Evolutionary conservation across 2,888 invertebrate species (phyloP).

Genomic region (Tipula vernalis): DNA sequence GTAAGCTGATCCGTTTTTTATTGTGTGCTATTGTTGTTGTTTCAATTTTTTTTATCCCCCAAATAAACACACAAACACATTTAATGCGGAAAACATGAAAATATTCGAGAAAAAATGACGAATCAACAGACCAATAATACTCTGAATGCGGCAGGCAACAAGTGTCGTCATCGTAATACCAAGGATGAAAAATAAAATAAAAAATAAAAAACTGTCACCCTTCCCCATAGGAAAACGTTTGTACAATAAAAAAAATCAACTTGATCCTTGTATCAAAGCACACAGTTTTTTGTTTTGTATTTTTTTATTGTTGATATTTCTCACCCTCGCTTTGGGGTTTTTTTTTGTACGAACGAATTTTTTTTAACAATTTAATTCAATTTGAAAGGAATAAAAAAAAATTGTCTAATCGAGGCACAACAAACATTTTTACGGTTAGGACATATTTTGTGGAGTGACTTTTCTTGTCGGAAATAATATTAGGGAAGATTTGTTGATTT

Average conservation of each 20-base stretch:
- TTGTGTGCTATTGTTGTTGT: neutral
- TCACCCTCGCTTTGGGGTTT: neutral
- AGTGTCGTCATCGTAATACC: neutral
- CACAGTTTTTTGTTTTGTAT: neutral
- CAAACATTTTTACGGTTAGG: neutral
- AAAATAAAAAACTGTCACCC: neutral
- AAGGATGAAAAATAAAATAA: neutral
- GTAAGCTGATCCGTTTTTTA: conserved; percentile 4
- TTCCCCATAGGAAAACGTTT: neutral
- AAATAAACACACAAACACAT: neutral
- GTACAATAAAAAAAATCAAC: neutral
- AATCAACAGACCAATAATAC: neutral
- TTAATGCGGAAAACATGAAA: neutral
- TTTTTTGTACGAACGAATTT: neutral
- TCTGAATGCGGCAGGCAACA: conserved; percentile 4
- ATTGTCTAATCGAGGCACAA: neutral
- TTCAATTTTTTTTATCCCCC: neutral
- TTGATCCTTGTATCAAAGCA: neutral
- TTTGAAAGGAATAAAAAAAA: neutral
- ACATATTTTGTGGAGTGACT: neutral
- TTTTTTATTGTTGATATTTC: neutral
- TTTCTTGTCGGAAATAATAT: conserved; percentile 4
- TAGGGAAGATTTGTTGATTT: neutral
- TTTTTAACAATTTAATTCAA: neutral
- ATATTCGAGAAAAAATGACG: neutral